Conservation (phyloP, 1,140 invertebrate genomes). For the Muscidifurax raptorellus region DNA sequence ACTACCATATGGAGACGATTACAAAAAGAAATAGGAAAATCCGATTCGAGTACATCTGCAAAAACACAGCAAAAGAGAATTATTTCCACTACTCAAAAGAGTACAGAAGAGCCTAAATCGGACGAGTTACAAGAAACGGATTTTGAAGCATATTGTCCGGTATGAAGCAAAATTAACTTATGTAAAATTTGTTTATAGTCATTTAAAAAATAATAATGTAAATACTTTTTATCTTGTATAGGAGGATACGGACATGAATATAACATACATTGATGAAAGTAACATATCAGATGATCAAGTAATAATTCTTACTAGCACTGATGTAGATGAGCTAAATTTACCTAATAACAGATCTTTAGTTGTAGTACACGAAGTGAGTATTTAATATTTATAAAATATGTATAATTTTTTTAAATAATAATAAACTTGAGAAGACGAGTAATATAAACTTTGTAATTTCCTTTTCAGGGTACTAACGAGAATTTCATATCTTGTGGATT, state of each 20-base stretch:
- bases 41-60: background rate
- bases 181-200: slow-evolving; percentile 52
- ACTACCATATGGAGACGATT: slow-evolving; percentile 79
- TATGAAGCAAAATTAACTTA: slow-evolving; percentile 12
- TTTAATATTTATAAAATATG: background rate
- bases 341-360: slow-evolving; percentile 68
- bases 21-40: slow-evolving; percentile 67
- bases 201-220: slow-evolving; percentile 22
- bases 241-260: slow-evolving; percentile 66
- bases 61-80: slow-evolving; percentile 22
- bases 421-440: background rate
- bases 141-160: slow-evolving; percentile 60
- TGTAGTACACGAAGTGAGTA: slow-evolving; percentile 56
- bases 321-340: slow-evolving; percentile 67
- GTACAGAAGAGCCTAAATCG: slow-evolving; percentile 53
- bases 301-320: slow-evolving; percentile 71
- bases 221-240: background rate
- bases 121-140: slow-evolving; percentile 53
- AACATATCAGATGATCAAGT: slow-evolving; percentile 69
- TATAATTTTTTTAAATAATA: background rate
- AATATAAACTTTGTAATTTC: background rate
- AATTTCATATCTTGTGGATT: slow-evolving; percentile 45
- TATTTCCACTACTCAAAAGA: slow-evolving; percentile 15
- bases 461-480: slow-evolving; percentile 25
- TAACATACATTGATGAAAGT: slow-evolving; percentile 72